A percentile compares a stretch with the other conserved stretches of the same genome.
Evolutionary conservation across 2,797 vertebrate species (phyloP).

Genomic region (Liasis olivaceus): DNA sequence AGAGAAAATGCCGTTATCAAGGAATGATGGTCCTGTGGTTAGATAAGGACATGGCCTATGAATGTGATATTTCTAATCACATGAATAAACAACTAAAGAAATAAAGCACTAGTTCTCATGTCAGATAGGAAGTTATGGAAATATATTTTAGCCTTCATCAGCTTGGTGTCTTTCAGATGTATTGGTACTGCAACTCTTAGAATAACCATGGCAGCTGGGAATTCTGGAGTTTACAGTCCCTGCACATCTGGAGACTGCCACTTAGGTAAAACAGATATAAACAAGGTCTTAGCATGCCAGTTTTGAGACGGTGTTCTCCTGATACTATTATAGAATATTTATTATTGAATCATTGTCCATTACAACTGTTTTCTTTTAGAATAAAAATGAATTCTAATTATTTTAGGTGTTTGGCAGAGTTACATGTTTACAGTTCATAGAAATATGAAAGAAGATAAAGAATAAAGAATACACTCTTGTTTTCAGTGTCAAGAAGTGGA

Average conservation of each 20-base stretch:
- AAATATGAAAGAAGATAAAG: not conserved
- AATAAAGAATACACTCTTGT: not conserved
- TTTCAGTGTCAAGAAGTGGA: not conserved
- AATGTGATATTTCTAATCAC: not conserved
- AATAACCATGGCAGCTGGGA: not conserved
- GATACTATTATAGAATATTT: not conserved
- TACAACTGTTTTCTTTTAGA: not conserved
- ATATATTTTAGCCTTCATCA: not conserved
- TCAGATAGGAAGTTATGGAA: constrained; percentile 37
- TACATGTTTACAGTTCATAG: not conserved
- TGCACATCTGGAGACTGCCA: not conserved
- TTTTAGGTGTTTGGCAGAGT: not conserved
- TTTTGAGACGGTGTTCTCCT: not conserved
- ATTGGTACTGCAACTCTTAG: not conserved
- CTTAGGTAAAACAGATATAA: not conserved
- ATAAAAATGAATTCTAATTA: not conserved
- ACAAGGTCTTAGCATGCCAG: not conserved
- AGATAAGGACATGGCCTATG: not conserved
- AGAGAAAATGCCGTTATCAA: not conserved
- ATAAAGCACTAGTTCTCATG: constrained; percentile 43
- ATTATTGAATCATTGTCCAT: not conserved
- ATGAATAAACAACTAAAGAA: constrained; percentile 50
- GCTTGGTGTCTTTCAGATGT: not conserved
- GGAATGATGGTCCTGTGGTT: not conserved
- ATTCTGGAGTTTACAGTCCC: not conserved